Evolutionary conservation across 2,113 vertebrate genomes (phyloP), one percentile per base, ranked within the genome.

Genomic region (Potamarius usumacintae): DNA sequence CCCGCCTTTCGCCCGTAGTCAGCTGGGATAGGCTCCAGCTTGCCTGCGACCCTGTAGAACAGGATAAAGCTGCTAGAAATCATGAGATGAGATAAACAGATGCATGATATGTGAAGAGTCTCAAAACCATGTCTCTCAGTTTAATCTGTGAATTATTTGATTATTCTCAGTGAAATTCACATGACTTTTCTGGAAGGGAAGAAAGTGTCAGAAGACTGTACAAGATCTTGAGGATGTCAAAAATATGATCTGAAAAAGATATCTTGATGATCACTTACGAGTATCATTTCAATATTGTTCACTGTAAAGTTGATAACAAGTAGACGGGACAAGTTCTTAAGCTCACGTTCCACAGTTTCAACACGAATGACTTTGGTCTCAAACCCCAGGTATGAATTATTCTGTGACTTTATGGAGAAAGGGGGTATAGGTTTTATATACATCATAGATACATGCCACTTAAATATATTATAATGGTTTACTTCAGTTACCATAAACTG

Each of bases 271-370:
- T 34, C 42, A 86, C 67, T 81, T 89, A 88, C 86, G 42, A 1
- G 12, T 8, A 77, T 42, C 30, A 25, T 0, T 7, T 6, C 12
- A 5, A 0, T 25, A 27, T 2, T 17, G 17, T 77, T 57, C 1
- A 58, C 0, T 22, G 9, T n/a, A 77, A 94, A 94, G 15, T 14
- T 86, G 65, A 94, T 93, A 42, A 42, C 60, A 25, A 95, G 81
- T 42, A 65, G 67, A 0, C 52, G 60, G 0, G 0, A 1, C 67
- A 94, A 90, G 82, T 91, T 0, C 0, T 5, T 8, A 42, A 63
- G 6, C 18, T 18, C 3, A n/a, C 0, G 0, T 10, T 50, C 14
- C 62, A 50, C 7, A 87, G 1, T 84, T 94, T 93, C 62, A 94
- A 93, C 74, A 90, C 90, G 30, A 30, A 94, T 79, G 58, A 93